Conservation (phyloP, 2,113 vertebrate genomes). For the Coracopsis vasa region DNA sequence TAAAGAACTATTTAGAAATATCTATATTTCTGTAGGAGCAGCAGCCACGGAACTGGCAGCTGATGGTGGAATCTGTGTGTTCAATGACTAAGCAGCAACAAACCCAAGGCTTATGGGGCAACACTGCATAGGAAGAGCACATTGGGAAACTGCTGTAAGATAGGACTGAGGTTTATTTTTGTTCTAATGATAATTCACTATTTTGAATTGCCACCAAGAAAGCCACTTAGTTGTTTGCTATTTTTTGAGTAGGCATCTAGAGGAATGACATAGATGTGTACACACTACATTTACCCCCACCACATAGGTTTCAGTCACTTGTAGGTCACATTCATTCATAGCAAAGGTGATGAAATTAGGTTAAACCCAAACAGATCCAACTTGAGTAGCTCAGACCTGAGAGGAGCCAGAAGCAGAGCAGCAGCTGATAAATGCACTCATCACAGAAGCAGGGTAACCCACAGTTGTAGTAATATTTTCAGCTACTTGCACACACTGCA, state of each 20-base stretch:
- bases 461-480: neutral
- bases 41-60: neutral
- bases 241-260: neutral
- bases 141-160: neutral
- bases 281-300: neutral
- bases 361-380: neutral
- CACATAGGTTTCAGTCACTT: neutral
- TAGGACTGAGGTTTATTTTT: neutral
- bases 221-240: neutral
- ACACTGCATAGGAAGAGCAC: neutral
- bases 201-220: neutral
- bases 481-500: slow-evolving; percentile 30
- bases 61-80: neutral
- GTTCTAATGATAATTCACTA: neutral
- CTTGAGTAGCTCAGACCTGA: neutral
- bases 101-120: neutral
- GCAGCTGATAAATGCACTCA: neutral
- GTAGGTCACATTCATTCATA: neutral
- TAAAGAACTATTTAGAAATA: neutral
- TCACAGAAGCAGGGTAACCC: neutral
- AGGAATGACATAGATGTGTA: neutral
- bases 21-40: neutral
- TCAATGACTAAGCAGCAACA: neutral
- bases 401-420: neutral
- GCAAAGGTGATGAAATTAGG: neutral